Evolutionary conservation across 1,140 invertebrate species (phyloP), one percentile per base, ranked within the genome.

Genomic region (Drosophila guanche): DNA sequence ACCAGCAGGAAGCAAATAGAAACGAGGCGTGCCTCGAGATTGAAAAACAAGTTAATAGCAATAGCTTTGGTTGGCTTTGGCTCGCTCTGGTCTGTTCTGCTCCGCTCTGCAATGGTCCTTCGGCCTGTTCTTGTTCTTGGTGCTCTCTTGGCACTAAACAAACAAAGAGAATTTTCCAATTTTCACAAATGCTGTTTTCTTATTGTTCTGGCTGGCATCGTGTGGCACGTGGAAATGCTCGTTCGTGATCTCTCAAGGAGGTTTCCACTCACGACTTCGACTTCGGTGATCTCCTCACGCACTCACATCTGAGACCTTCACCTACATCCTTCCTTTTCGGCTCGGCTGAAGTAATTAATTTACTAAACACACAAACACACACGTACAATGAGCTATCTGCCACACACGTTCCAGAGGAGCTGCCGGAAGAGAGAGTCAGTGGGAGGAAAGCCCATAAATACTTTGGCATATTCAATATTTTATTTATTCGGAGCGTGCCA

Each of bases 21-120:
- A 81, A 42, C 52, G 48, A 72, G 78, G 77, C 72, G 61, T 80
- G 67, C 68, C 59, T 63, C 48, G 73, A 77, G 81, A 85, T 86
- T 85, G 80, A 74, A 85, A 86, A 86, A 85, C 81, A 85, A 85
- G 80, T 85, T 86, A 86, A 86, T 86, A 86, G 81, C 81, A 85
- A 61, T 86, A 45, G 59, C 67, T 60, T 51, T 55, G 52, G 47
- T 60, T 79, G 59, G 58, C 45, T 58, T 45, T 55, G 43, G 40
- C 57, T n/a, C 42, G 25, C 14, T 5, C 27, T 22, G 14, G 16
- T 20, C 16, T 20, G 16, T 20, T 20, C 16, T 20, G 16, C 16
- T 20, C 16, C 16, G 16, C 16, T 5, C 27, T 22, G 14, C 2
- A 33, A 33, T 10, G 8, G 41, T n/a, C 12, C 8, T 16, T 42